These are phyloP conservation scores for Ophion costatus DNA, from an alignment of 2,888 invertebrate species.

Conservation along the genomic window DNA sequence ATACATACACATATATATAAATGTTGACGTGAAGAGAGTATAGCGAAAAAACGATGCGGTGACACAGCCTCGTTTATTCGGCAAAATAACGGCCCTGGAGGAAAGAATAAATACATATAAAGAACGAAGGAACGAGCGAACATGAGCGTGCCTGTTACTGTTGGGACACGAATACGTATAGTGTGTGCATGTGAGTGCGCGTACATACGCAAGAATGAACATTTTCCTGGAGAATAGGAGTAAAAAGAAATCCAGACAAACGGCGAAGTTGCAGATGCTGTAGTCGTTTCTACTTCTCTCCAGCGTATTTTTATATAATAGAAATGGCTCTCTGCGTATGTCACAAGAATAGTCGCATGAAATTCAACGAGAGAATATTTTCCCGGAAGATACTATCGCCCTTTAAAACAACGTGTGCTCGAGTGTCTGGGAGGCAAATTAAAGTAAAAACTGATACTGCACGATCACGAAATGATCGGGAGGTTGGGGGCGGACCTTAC, in stretches of 20 bases:
- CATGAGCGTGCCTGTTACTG: conserved; percentile 49
- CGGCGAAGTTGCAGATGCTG: conserved; percentile 33
- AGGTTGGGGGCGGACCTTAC: background rate
- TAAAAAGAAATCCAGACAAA: conserved; percentile 31
- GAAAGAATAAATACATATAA: conserved; percentile 64
- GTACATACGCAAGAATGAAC: conserved; percentile 44
- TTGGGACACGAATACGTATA: conserved; percentile 28
- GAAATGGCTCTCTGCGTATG: conserved; percentile 12
- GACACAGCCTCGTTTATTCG: conserved; percentile 60
- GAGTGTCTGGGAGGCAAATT: conserved; percentile 74
- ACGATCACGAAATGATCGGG: background rate
- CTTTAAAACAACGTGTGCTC: conserved; percentile 70
- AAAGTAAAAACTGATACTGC: conserved; percentile 23
- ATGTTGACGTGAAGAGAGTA: conserved; percentile 35
- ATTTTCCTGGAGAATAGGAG: conserved; percentile 49
- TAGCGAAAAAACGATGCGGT: conserved; percentile 54
- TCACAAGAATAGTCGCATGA: background rate
- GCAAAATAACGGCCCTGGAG: conserved; percentile 54
- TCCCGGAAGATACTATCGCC: conserved; percentile 62
- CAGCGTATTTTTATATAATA: conserved; percentile 25
- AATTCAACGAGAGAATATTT: conserved; percentile 6
- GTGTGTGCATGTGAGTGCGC: background rate
- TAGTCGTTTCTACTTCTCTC: conserved; percentile 47
- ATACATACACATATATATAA: no score
- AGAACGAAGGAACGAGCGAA: conserved; percentile 41